Percentiles rank a stretch among this genome's conserved stretches.
Evolutionary conservation across 1,140 invertebrate genomes (phyloP).

Genomic region (Varroa destructor): DNA sequence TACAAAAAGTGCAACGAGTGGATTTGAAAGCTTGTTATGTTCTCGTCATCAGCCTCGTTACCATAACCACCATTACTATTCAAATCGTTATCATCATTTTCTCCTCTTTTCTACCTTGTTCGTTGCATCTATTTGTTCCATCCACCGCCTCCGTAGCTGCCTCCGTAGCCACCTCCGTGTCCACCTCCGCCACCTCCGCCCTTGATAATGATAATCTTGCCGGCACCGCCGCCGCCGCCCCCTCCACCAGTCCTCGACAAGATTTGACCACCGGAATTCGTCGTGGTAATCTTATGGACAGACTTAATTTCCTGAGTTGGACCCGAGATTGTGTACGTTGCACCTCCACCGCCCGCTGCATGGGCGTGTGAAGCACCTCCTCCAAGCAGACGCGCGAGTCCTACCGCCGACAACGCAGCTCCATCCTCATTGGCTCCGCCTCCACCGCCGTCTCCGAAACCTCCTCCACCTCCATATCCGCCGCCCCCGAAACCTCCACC

Average conservation of each 20-base stretch:
- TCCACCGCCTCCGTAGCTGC: too few relatives aligned
- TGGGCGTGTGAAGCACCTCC: constrained; percentile 3
- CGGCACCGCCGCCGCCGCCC: not conserved
- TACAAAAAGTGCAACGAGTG: too few relatives aligned
- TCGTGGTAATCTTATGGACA: constrained; percentile 12
- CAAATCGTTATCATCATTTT: too few relatives aligned
- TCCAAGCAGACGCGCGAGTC: constrained; percentile 15
- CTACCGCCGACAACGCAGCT: constrained; percentile 13
- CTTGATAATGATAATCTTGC: too few relatives aligned
- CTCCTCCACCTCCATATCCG: not conserved
- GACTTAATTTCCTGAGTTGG: constrained; percentile 23
- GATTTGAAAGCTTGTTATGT: too few relatives aligned
- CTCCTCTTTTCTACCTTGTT: too few relatives aligned
- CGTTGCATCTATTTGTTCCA: too few relatives aligned
- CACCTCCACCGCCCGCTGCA: not conserved
- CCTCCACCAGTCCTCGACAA: not conserved
- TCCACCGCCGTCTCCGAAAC: not conserved
- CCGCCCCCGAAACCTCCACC: not conserved
- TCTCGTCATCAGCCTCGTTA: too few relatives aligned
- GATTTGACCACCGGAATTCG: constrained; percentile 8
- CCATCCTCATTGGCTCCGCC: not conserved
- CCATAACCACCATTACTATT: too few relatives aligned
- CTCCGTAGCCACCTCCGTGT: not conserved
- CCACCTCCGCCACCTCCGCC: not conserved
- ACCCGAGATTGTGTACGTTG: constrained; percentile 15